Evolutionary conservation across 2,888 invertebrate genomes (phyloP).

Genomic region (Megalurothrips usitatus): DNA sequence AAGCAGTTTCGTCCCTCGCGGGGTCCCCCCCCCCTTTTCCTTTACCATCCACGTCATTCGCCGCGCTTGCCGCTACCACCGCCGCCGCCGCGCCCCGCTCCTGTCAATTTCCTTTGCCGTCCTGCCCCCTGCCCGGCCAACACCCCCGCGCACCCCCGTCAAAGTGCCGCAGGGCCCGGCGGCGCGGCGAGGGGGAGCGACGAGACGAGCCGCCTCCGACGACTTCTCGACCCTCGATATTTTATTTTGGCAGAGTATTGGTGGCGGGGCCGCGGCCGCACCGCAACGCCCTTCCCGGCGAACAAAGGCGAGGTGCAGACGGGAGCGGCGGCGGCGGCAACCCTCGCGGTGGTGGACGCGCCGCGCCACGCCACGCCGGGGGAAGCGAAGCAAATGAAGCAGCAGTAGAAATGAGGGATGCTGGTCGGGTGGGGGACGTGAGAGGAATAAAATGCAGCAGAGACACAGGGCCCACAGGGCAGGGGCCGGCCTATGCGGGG

Average conservation of each 20-base stretch:
- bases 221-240: neutral
- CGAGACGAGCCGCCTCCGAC: no score
- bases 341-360: neutral
- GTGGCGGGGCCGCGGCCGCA: neutral
- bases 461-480: no score
- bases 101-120: neutral
- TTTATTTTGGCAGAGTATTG: neutral
- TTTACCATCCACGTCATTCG: no score
- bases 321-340: neutral
- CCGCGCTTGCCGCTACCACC: neutral
- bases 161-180: neutral
- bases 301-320: no score
- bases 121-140: neutral
- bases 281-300: neutral
- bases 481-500: neutral
- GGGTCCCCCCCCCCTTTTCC: no score
- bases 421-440: neutral
- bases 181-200: neutral
- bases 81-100: neutral
- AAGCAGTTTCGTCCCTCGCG: no score
- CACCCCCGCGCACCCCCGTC: neutral
- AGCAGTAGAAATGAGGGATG: slow-evolving; percentile 13
- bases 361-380: neutral
- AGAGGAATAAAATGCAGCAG: neutral
- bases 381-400: slow-evolving; percentile 17